Base-by-base conservation (phyloP, 2,888 invertebrate species). In the Caenorhabditis sp. region DNA sequence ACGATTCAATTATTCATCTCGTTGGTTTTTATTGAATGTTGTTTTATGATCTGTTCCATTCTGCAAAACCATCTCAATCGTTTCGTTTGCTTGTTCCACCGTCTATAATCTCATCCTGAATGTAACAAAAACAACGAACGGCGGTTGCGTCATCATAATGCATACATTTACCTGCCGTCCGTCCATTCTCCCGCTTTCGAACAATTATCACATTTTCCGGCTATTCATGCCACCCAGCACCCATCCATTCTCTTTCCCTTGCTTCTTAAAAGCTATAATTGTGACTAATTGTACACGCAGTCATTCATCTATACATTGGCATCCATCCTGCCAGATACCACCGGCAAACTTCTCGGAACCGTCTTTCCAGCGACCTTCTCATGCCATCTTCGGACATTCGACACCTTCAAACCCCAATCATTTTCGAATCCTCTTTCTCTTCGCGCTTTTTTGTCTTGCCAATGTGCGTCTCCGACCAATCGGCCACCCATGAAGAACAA, bases 171-270 rank as follows among this genome's bases (percentile, higher is more conserved):
- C 53, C 50, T 64, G 64, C 72, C 74, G 74, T 74, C 65, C 65
- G 60, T 22, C 68, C 13, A 55, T 51, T 4, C 56, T 40, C 50
- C 51, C 50, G 72, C 72, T 74, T 74, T 55, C 67, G 22, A 74
- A 76, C 76, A 76, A 76, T 76, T 76, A 76, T 76, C 76, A 76
- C 76, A 76, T 76, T 76, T 76, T 76, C 76, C 76, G 76, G 67
- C 76, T 76, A 76, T 76, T 76, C 76, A 67, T 67, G 68, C 40
- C 61, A 56, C 67, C 40, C 53, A 50, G 58, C 32, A 28, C 32
- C 32, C 76, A 67, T 53, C 53, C 72, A 28, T 58, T 44, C 50
- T 18, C 55, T 24, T 22, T 69, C 26, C 35, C 32, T 71, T n/a
- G 22, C 60, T 74, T 40, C 50, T 65, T 67, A 44, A 76, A 76